These are phyloP conservation scores for Euspilapteryx auroguttella DNA, from an alignment of 2,888 invertebrate species.

Conservation along the genomic window DNA sequence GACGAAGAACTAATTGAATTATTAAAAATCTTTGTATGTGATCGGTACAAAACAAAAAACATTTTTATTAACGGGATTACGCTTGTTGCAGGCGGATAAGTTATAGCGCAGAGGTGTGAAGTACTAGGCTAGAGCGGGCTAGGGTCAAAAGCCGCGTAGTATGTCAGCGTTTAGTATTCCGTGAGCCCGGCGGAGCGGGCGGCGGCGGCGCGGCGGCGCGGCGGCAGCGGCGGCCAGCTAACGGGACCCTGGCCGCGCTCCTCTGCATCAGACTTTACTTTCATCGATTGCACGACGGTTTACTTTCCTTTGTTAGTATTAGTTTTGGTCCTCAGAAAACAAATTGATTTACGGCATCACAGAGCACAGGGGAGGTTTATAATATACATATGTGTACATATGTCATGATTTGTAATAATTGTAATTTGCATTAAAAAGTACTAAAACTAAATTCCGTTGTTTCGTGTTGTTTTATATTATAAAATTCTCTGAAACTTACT, in stretches of 20 bases:
- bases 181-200: conserved; percentile 23
- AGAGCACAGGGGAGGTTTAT: too few species aligned
- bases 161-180: conserved; percentile 61
- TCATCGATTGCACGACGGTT: conserved; percentile 54
- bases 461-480: too few species aligned
- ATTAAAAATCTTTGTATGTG: too few species aligned
- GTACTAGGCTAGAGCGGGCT: conserved; percentile 52
- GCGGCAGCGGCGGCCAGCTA: conserved; percentile 44
- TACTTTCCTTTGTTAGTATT: conserved; percentile 58
- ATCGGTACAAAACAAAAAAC: too few species aligned
- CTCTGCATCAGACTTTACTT: conserved; percentile 56
- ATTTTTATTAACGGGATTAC: background rate
- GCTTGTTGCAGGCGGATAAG: background rate
- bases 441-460: too few species aligned
- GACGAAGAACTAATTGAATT: too few species aligned
- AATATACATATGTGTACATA: too few species aligned
- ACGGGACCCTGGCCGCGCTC: conserved; percentile 35
- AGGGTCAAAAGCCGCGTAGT: conserved; percentile 61
- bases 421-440: too few species aligned
- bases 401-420: too few species aligned
- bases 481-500: too few species aligned
- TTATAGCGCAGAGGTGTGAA: conserved; percentile 26
- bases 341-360: too few species aligned
- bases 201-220: too few species aligned
- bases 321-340: conserved; percentile 15